phyloP scores from a whole-genome alignment of 1,140 invertebrate species.

The Drosophila navojoa region DNA sequence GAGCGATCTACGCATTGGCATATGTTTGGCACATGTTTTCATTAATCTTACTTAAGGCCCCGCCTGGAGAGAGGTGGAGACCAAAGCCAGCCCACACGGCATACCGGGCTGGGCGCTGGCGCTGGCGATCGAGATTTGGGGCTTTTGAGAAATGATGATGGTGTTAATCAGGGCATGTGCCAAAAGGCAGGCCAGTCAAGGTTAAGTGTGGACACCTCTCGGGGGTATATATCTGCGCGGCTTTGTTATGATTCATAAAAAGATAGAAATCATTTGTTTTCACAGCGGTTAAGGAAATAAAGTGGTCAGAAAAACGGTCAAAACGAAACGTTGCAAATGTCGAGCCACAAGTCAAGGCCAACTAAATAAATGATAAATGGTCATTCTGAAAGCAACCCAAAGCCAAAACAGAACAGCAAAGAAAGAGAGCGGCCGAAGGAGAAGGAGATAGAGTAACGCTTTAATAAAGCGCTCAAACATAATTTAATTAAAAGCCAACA shows the following conservation, averaged over 20 bases:
- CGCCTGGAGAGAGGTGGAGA: constrained; percentile 31
- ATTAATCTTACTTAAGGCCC: constrained; percentile 66
- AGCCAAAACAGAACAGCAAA: constrained; percentile 37
- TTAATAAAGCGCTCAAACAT: constrained; percentile 29
- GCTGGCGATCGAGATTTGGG: constrained; percentile 39
- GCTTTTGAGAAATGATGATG: constrained; percentile 37
- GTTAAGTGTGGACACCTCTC: constrained; percentile 42
- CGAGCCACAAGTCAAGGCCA: constrained; percentile 32
- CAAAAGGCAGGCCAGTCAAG: constrained; percentile 58
- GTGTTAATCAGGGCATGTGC: constrained; percentile 74
- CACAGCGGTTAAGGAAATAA: constrained; percentile 34
- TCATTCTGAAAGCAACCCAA: constrained; percentile 21
- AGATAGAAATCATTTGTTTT: constrained; percentile 39
- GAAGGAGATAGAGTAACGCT: neutral
- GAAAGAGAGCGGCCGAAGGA: neutral
- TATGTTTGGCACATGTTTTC: constrained; percentile 79
- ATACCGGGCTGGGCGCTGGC: constrained; percentile 19
- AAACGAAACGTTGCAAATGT: constrained; percentile 10
- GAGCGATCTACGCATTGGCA: constrained; percentile 61
- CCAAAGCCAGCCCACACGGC: constrained; percentile 8
- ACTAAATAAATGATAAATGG: constrained; percentile 35
- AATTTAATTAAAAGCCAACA: constrained; percentile 38
- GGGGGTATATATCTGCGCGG: constrained; percentile 8
- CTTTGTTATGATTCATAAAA: constrained; percentile 28
- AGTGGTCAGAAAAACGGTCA: constrained; percentile 15